Conservation (phyloP, 2,888 invertebrate species). For the Plebejus anna region DNA sequence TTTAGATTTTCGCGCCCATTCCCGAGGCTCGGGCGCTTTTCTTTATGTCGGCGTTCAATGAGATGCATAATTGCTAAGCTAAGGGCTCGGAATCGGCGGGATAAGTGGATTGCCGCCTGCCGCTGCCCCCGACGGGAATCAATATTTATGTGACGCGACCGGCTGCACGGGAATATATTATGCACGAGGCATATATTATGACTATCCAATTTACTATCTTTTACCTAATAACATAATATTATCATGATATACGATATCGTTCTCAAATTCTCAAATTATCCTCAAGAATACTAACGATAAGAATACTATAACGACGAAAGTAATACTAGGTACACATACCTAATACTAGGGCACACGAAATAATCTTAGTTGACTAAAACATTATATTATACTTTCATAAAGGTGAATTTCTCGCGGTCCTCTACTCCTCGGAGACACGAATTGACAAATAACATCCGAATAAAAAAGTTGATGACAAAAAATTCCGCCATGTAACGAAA, state of each 20-base stretch:
- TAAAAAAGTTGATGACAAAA: constrained; percentile 50
- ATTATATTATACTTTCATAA: neutral
- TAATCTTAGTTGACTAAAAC: neutral
- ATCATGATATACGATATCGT: neutral
- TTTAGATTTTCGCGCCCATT: constrained; percentile 13
- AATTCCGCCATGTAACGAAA: constrained; percentile 55
- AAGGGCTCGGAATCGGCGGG: neutral
- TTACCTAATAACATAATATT: neutral
- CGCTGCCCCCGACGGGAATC: neutral
- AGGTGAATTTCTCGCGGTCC: constrained; percentile 14
- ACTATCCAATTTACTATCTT: neutral
- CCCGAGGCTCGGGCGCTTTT: neutral
- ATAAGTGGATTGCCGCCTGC: constrained; percentile 19
- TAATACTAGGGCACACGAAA: neutral
- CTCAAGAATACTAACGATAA: neutral
- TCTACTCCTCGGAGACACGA: neutral
- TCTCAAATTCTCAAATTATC: neutral
- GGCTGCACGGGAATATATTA: constrained; percentile 3
- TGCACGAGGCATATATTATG: neutral
- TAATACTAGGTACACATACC: neutral
- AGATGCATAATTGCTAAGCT: constrained; percentile 20
- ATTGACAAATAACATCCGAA: constrained; percentile 39
- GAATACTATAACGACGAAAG: neutral
- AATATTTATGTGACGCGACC: constrained; percentile 9
- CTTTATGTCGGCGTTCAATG: constrained; percentile 24